These are phyloP conservation scores for Neomorphus geoffroyi DNA, from an alignment of 2,797 vertebrate species.

Conservation along the genomic window DNA sequence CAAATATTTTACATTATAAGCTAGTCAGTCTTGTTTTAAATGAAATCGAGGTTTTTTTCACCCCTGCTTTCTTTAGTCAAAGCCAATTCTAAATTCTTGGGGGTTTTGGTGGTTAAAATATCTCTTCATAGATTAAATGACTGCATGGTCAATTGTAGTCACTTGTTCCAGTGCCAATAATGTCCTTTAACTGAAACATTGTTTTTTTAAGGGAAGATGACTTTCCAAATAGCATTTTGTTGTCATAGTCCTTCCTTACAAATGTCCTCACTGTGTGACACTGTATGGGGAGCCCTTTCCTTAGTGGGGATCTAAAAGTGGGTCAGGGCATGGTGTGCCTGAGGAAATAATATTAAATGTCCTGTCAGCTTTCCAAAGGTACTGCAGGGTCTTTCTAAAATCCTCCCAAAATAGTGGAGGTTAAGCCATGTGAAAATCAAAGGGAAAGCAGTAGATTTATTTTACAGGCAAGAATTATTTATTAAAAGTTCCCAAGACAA, in stretches of 20 bases:
- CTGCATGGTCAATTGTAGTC: background rate
- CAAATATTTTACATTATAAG: background rate
- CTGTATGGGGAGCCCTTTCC: background rate
- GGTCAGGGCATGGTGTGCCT: background rate
- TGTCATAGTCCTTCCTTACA: conserved; percentile 2
- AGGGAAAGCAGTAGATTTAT: background rate
- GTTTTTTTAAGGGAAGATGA: background rate
- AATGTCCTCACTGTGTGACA: background rate
- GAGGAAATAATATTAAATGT: background rate
- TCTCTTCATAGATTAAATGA: background rate
- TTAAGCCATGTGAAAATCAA: background rate
- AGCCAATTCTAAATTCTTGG: background rate
- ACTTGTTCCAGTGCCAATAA: background rate
- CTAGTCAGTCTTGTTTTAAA: background rate
- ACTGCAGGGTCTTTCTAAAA: background rate
- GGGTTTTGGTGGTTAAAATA: background rate
- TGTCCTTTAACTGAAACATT: background rate
- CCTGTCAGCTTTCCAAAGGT: background rate
- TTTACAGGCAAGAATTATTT: conserved; percentile 1
- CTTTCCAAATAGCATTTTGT: conserved; percentile 11
- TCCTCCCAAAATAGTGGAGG: background rate
- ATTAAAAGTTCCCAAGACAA: background rate
- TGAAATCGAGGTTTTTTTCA: background rate
- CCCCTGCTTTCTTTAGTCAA: background rate
- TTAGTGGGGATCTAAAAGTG: background rate